Base-by-base conservation (phyloP, 2,888 invertebrate genomes). In the Ceramica pisi region DNA sequence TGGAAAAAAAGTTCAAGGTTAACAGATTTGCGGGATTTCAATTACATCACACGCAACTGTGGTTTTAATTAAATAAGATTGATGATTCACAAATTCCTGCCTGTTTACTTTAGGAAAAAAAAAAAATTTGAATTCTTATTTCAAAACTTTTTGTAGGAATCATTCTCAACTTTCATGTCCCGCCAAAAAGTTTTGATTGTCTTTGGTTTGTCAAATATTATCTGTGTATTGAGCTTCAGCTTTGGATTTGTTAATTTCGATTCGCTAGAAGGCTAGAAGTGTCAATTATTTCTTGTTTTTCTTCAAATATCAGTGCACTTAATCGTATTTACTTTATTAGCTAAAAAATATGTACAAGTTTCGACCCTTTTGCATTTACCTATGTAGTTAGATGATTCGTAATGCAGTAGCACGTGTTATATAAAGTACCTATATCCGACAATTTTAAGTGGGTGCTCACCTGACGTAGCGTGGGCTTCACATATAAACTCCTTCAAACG, bases 1-100 rank as follows among this genome's bases (percentile, higher is more conserved):
- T 51, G 61, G 81, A 71, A 70, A 71, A 65, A 71, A 65, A 66
- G 61, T 66, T 82, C 72, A 82, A 80, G 82, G 80, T 73, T 74
- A 72, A n/a, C 23, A 56, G 7, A 63, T 65, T 67, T 69, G 70
- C 81, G 63, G 63, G 65, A 60, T 70, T 44, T n/a, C 21, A 53
- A 55, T 81, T 70, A 71, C 41, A 60, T 76, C 26, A 64, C 26
- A 53, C 14, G n/a, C 56, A 71, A 35, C 51, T 61, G 57, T 75
- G 64, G 23, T 41, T 64, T 57, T 63, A 46, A 38, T 38, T 35
- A 26, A 48, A 48, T 12, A 48, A 26, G 7, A 21, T 19, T 67
- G 26, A 12, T 9, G n/a, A 21, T 8, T 9, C 4, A 23, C 1
- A 38, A 2, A 26, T 51, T 14, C 4, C 4, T 26, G 26, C 8